phyloP scores from a whole-genome alignment of 1,140 invertebrate species.

The Heliothis virescens region DNA sequence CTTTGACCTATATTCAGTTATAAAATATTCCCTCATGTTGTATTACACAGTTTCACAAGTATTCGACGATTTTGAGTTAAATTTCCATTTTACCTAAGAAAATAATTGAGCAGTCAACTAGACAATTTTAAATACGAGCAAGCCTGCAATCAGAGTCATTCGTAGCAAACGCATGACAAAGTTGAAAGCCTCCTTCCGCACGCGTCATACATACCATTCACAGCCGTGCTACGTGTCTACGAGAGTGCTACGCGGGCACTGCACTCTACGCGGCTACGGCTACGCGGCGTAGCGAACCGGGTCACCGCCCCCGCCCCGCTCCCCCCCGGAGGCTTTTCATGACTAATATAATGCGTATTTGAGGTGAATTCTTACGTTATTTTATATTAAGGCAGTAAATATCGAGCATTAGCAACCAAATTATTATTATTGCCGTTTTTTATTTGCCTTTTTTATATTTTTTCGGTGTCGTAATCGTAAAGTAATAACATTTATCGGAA shows the following conservation, averaged over 20 bases:
- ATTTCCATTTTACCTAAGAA: background rate
- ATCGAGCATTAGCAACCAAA: conserved; percentile 26
- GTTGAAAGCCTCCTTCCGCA: conserved; percentile 12
- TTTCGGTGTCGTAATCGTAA: conserved; percentile 11
- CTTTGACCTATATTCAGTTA: background rate
- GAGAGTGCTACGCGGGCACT: conserved; percentile 66
- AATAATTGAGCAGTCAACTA: background rate
- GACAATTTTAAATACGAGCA: background rate
- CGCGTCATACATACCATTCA: conserved; percentile 43
- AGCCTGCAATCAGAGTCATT: background rate
- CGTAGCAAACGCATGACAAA: conserved; percentile 15
- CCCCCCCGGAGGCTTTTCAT: conserved; percentile 23
- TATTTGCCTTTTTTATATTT: conserved; percentile 4
- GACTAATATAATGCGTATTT: conserved; percentile 42
- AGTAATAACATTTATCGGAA: background rate
- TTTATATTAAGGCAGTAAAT: conserved; percentile 32
- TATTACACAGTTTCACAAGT: background rate
- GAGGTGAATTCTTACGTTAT: conserved; percentile 46
- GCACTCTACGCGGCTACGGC: conserved; percentile 76
- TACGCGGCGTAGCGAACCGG: conserved; percentile 72
- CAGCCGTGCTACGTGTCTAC: conserved; percentile 66
- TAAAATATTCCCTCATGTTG: background rate
- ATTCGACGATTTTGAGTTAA: background rate
- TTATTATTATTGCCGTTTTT: conserved; percentile 25
- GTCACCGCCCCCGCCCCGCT: conserved; percentile 65